Evolutionary conservation across 2,888 invertebrate species (phyloP), one percentile per base, ranked within the genome.

Genomic region (Spodoptera exigua): DNA sequence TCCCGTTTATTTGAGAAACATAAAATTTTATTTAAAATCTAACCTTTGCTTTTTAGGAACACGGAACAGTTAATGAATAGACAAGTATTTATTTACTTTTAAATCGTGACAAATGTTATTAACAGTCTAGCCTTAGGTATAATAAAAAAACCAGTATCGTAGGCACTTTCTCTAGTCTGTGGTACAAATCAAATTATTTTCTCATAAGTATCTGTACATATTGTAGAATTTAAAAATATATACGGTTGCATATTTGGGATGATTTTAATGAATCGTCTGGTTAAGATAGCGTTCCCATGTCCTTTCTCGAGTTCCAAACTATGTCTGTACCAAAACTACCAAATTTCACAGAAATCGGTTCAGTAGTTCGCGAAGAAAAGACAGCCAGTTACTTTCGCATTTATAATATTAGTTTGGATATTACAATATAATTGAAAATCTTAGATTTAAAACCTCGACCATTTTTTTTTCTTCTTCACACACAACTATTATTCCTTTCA

Each of bases 401-500:
- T n/a, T n/a, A n/a, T n/a, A n/a, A n/a, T n/a, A n/a, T n/a, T n/a
- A n/a, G n/a, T n/a, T n/a, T n/a, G n/a, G n/a, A n/a, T n/a, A n/a
- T n/a, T n/a, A n/a, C n/a, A n/a, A 14, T 13, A 2, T 27, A 11
- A 12, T n/a, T 55, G 53, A 46, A 35, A 46, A 34, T 36, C 10
- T 18, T 64, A 47, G 34, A 47, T 39, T 45, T 2, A 27, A 60
- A 36, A 45, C 43, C 45, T 12, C 34, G 18, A 43, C 35, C 5
- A 46, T 55, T 35, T 51, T 11, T 27, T 27, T 27, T 11, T 27
- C 9, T 27, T 27, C 27, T 27, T 27, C n/a, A n/a, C n/a, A 41
- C 66, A 66, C 34, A 44, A 61, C 55, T 27, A 59, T 35, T 56
- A 58, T 73, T 61, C 56, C 49, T 54, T 57, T 74, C 53, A 2